Conservation (phyloP, 2,888 invertebrate species). For the Ectemnius cavifrons region DNA sequence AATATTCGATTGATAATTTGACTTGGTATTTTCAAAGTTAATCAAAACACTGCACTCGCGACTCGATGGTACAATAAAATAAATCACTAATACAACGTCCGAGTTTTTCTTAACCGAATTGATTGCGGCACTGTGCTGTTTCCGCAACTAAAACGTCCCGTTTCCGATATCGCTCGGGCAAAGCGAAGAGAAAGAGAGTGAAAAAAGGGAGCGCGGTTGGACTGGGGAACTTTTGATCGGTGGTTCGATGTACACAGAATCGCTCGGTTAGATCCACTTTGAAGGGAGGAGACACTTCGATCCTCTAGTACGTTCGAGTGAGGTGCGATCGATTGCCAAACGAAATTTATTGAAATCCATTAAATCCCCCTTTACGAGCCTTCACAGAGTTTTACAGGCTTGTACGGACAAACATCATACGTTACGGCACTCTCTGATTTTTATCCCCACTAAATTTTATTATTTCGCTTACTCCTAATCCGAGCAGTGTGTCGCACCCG, state of each 20-base stretch:
- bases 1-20: no score
- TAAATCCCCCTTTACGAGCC: conserved; percentile 26
- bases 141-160: no score
- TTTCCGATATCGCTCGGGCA: background rate
- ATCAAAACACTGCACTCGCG: no score
- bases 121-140: no score
- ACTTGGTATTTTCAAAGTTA: no score
- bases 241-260: background rate
- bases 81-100: no score
- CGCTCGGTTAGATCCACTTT: background rate
- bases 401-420: conserved; percentile 12
- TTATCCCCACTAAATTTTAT: no score
- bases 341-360: conserved; percentile 36
- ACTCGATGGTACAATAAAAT: no score
- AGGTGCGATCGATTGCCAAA: conserved; percentile 4
- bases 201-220: background rate
- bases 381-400: conserved; percentile 15
- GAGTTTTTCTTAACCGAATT: no score
- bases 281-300: conserved; percentile 3
- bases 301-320: background rate
- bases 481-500: no score
- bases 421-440: background rate
- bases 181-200: background rate
- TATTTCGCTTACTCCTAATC: no score
- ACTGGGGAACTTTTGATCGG: background rate